A percentile compares a stretch with the other conserved stretches of the same genome.
These are phyloP conservation scores for Nasonia giraulti DNA, from an alignment of 1,140 invertebrate genomes.

Conservation along the genomic window DNA sequence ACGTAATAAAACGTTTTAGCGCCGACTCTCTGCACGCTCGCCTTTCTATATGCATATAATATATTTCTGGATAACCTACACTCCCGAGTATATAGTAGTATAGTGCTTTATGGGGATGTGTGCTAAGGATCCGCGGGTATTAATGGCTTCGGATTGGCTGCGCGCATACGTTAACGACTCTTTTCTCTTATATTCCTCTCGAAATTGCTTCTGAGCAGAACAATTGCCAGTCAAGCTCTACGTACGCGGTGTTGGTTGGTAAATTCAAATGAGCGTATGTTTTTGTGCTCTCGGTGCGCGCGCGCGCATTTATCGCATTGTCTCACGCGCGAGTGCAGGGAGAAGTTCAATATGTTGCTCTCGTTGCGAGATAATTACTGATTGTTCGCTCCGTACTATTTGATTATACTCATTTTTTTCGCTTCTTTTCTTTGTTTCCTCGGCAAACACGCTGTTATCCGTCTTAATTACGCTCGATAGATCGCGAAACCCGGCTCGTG, in stretches of 20 bases:
- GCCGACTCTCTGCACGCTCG: neutral
- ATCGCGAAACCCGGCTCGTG: neutral
- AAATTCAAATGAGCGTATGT: neutral
- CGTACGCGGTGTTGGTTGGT: neutral
- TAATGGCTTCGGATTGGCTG: neutral
- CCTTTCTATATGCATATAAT: neutral
- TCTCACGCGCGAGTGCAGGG: neutral
- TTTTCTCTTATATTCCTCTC: neutral
- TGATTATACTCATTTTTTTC: neutral
- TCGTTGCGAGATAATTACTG: constrained; percentile 33
- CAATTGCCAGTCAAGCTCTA: neutral
- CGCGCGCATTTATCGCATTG: neutral
- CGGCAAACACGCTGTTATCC: neutral
- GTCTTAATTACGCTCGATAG: neutral
- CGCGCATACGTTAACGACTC: neutral
- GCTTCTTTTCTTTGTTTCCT: neutral
- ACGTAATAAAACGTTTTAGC: constrained; percentile 22
- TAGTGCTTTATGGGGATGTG: too few species aligned
- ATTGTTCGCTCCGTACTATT: constrained; percentile 15
- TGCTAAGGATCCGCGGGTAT: too few species aligned
- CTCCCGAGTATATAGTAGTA: too few species aligned
- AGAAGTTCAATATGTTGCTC: constrained; percentile 5
- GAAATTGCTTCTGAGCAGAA: neutral
- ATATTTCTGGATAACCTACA: neutral
- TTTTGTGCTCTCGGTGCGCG: neutral